Base-by-base conservation (phyloP, 1,140 invertebrate genomes). In the Ridgeia piscesae region DNA sequence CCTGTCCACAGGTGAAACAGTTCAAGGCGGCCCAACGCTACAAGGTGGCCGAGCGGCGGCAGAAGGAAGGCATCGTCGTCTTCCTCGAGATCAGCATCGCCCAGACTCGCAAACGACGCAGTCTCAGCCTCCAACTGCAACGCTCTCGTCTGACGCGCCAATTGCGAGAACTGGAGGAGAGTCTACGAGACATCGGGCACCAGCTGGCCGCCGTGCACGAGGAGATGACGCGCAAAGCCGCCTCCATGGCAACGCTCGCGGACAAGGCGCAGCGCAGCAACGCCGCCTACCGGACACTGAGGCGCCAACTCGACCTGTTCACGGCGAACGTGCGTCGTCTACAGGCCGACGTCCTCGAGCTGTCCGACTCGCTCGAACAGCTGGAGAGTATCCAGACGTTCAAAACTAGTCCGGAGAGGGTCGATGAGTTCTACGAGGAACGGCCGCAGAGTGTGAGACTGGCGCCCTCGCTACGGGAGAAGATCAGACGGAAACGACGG, bases 31-130 rank as follows among this genome's bases (percentile, higher is more conserved):
- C 94, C 77, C 94, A 94, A 92, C 93, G 94, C 34, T 91, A 92
- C 58, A 94, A 94, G 89, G 89, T 92, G 89, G 94, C 92, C 35
- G 94, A 95, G 91, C 94, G 94, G 92, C 93, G 94, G 90, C 95
- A 95, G 92, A 95, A 95, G 92, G 95, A 95, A 90, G 95, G 93
- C 92, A 95, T 95, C 94, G 94, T 94, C 27, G 95, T 95, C 91
- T 95, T 95, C 93, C 93, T 95, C 6, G 95, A 95, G 92, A 93
- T 95, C 27, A 95, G 95, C 31, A 93, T 95, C 34, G 93, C 94
- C 14, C 95, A 95, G 92, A 95, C 95, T 4, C 33, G 35, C 48
- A 95, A 94, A 92, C 58, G 58, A 21, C 93, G 94, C 89, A 95
- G 95, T 91, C 95, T 95, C 92, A 95, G 91, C n/a, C 93, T 95